A percentile compares a stretch with the other conserved stretches of the same genome.
phyloP scores from a whole-genome alignment of 1,140 invertebrate genomes.

The Agraylea sexmaculata region DNA sequence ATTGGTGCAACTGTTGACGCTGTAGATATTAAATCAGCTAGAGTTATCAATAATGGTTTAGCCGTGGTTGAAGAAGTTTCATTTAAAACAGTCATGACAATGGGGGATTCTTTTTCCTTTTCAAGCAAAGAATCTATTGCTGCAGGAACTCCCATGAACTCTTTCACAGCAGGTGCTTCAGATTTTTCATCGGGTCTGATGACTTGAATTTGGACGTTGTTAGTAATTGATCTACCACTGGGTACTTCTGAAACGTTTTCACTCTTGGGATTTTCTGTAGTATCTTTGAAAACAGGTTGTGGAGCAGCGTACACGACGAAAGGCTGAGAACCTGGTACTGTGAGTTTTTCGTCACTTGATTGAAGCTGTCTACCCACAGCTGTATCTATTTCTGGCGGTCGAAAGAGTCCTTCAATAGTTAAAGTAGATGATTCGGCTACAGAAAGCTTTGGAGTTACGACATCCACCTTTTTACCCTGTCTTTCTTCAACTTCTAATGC shows the following conservation, averaged over 20 bases:
- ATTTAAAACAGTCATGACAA: constrained; percentile 28
- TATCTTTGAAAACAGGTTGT: constrained; percentile 15
- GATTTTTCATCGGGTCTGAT: constrained; percentile 26
- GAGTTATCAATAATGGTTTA: too few relatives aligned
- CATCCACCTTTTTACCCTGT: constrained; percentile 26
- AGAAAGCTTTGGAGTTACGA: constrained; percentile 29
- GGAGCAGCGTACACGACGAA: constrained; percentile 38
- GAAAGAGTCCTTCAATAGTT: constrained; percentile 49
- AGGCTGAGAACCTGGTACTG: constrained; percentile 26
- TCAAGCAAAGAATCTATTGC: constrained; percentile 21
- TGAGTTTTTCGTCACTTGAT: constrained; percentile 8
- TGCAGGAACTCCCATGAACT: constrained; percentile 27
- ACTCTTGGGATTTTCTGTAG: not conserved
- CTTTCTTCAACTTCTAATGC: constrained; percentile 31
- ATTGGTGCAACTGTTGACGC: constrained; percentile 25
- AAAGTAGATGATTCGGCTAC: constrained; percentile 46
- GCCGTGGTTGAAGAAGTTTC: constrained; percentile 18
- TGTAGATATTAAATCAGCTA: constrained; percentile 20
- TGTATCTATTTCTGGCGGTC: constrained; percentile 32
- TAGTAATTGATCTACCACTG: constrained; percentile 20
- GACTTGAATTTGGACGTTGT: constrained; percentile 28
- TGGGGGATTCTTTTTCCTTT: constrained; percentile 23
- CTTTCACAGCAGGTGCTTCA: constrained; percentile 29
- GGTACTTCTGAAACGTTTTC: constrained; percentile 9
- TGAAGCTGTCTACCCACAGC: constrained; percentile 23